Evolutionary conservation across 2,797 vertebrate species (phyloP).

Genomic region (Arctocebus calabarensis): DNA sequence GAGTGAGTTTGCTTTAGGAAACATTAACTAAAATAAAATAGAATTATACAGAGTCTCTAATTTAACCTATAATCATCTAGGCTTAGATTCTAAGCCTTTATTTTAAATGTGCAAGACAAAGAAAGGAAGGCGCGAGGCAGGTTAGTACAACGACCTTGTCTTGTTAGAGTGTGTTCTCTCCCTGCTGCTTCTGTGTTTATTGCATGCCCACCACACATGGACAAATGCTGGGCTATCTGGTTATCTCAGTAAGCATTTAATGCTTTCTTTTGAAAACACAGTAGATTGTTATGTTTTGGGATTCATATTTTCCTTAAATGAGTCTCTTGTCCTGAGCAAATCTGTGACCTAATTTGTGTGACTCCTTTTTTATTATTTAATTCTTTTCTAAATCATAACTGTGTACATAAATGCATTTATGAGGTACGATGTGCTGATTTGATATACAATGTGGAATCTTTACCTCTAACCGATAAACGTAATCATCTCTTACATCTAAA

Average conservation of each 20-base stretch:
- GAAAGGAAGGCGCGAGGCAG: neutral
- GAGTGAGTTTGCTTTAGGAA: neutral
- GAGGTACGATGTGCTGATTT: no score
- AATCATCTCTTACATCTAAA: constrained; percentile 33
- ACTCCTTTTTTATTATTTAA: no score
- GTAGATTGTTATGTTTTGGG: neutral
- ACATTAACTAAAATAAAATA: neutral
- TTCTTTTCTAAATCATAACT: no score
- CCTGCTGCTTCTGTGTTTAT: neutral
- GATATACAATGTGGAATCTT: no score
- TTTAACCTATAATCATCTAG: neutral
- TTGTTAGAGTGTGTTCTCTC: neutral
- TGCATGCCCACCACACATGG: neutral
- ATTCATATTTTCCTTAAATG: neutral
- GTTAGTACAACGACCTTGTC: no score
- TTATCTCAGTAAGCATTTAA: neutral
- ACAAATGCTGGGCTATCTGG: neutral
- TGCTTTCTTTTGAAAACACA: neutral
- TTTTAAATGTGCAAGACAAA: neutral
- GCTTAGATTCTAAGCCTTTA: neutral
- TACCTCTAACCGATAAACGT: no score
- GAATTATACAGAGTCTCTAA: neutral
- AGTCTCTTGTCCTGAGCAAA: neutral
- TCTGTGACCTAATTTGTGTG: constrained; percentile 14
- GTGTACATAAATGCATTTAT: no score